These are phyloP conservation scores for Anguilla obscura DNA, from an alignment of 2,797 vertebrate species.

Conservation along the genomic window DNA sequence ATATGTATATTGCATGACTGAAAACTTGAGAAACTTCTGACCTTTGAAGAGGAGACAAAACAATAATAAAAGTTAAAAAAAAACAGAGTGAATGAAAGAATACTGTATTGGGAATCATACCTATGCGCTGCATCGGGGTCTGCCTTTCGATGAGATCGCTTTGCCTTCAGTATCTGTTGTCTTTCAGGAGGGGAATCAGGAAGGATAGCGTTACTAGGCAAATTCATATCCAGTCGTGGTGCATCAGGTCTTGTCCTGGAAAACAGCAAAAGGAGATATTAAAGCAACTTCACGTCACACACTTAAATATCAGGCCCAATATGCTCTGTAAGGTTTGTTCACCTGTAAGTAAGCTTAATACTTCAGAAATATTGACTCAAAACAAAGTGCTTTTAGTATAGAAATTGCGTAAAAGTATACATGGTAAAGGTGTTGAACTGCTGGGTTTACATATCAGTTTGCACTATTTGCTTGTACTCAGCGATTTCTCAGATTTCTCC, in stretches of 20 bases:
- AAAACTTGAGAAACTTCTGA: not conserved
- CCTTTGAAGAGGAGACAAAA: not conserved
- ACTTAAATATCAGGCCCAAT: not conserved
- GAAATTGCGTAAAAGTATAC: not conserved
- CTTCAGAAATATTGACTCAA: not conserved
- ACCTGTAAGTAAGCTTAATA: slow-evolving; percentile 2
- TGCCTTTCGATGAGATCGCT: slow-evolving; percentile 92
- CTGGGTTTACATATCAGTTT: not conserved
- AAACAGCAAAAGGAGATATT: slow-evolving; percentile 19
- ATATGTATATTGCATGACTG: not conserved
- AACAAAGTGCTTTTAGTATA: not conserved
- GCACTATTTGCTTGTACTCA: too few species aligned
- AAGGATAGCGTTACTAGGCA: slow-evolving; percentile 72
- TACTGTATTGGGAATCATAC: slow-evolving; percentile 60
- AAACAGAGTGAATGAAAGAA: not conserved
- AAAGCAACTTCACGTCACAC: not conserved
- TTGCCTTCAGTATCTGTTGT: slow-evolving; percentile 84
- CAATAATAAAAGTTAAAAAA: not conserved
- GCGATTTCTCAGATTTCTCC: not conserved
- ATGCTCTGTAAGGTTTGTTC: not conserved
- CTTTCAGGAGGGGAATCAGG: slow-evolving; percentile 75
- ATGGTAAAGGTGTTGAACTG: not conserved
- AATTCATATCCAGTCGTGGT: slow-evolving; percentile 86
- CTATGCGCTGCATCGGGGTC: slow-evolving; percentile 95
- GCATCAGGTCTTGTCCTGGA: slow-evolving; percentile 92